Percentiles rank a stretch among this genome's conserved stretches.
Conservation (phyloP, 2,113 vertebrate genomes). For the Aplodontia rufa region DNA sequence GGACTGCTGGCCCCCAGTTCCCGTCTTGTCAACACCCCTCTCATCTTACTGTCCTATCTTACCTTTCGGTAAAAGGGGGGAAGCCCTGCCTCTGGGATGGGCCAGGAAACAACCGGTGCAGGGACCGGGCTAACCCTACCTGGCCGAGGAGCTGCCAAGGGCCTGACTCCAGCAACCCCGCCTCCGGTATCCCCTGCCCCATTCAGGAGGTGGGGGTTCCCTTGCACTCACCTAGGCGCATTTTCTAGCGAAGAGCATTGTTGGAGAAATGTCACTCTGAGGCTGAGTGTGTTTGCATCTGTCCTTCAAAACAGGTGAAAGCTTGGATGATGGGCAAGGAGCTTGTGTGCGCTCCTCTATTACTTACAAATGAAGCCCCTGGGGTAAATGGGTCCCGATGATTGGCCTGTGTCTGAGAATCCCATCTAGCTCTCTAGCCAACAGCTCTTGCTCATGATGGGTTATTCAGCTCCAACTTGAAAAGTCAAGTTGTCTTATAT, state of each 20-base stretch:
- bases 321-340: neutral
- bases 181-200: neutral
- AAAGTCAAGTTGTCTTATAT: constrained; percentile 1
- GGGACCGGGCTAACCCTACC: too few species aligned
- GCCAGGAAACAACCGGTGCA: constrained; percentile 4
- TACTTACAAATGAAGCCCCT: neutral
- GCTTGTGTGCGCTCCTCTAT: neutral
- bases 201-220: neutral
- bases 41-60: constrained; percentile 21
- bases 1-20: constrained; percentile 53
- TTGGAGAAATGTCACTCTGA: constrained; percentile 3
- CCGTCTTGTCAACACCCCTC: constrained; percentile 64
- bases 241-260: neutral
- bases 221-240: neutral
- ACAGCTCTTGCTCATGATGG: neutral
- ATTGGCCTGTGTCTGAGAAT: neutral
- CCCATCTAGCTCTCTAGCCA: neutral
- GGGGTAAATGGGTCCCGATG: neutral
- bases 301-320: neutral
- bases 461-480: constrained; percentile 2
- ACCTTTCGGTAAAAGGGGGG: constrained; percentile 72
- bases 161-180: neutral
- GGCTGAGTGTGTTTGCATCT: neutral
- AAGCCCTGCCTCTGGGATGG: constrained; percentile 45
- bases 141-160: neutral